Conservation (phyloP, 2,113 vertebrate species). For the Colinus virginianus region DNA sequence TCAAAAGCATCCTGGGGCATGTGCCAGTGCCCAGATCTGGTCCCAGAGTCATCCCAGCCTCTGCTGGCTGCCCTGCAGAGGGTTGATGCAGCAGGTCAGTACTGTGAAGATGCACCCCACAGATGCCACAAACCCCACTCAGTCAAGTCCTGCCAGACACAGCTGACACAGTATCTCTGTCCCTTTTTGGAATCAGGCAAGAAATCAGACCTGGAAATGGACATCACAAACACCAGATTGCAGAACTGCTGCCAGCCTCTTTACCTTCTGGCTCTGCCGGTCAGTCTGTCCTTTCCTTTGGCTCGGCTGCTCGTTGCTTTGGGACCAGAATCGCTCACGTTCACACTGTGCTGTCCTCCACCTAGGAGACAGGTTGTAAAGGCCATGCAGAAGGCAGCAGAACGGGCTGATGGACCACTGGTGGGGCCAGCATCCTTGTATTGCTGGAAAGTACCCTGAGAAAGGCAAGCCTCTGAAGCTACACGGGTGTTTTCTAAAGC, state of each 20-base stretch:
- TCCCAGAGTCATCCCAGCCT: background rate
- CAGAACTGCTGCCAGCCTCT: background rate
- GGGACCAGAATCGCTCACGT: constrained; percentile 66
- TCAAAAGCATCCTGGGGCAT: background rate
- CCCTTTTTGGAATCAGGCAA: background rate
- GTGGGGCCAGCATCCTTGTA: background rate
- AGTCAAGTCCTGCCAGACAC: background rate
- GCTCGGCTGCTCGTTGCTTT: constrained; percentile 87
- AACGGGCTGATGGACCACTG: background rate
- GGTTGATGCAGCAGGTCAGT: background rate
- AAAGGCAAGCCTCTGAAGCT: background rate
- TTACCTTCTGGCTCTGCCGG: constrained; percentile 94
- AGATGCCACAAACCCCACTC: background rate
- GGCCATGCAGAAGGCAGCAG: background rate
- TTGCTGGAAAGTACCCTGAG: background rate
- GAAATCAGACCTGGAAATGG: accelerated
- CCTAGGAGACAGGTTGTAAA: constrained; percentile 75
- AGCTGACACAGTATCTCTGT: background rate
- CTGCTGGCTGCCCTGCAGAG: background rate
- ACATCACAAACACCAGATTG: accelerated
- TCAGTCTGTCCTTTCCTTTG: constrained; percentile 93
- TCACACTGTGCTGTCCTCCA: constrained; percentile 77
- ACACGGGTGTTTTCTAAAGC: background rate
- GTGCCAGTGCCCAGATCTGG: background rate
- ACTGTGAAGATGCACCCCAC: background rate